Base-by-base conservation (phyloP, 1,140 invertebrate species). In the Scaptomyza pallida region DNA sequence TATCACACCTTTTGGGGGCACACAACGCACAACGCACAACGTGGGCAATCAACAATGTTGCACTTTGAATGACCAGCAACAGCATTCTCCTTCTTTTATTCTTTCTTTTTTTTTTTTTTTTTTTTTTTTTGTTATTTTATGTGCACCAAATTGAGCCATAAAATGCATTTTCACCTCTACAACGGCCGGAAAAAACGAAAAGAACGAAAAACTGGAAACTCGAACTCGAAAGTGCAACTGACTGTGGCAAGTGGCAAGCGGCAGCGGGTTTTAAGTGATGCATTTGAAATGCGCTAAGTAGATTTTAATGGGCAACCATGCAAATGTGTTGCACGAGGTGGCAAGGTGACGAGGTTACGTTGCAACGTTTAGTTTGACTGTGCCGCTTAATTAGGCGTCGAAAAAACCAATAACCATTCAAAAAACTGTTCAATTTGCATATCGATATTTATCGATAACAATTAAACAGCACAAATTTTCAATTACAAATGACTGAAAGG, bases 131-230 rank as follows among this genome's bases (percentile, higher is more conserved):
- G 2, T 21, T 21, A 21, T 88, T 81, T 88, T 88, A 81, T 86
- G 82, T 78, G 73, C 82, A 88, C 78, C 81, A 86, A 86, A 86
- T 86, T 86, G 82, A 86, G 81, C 72, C 82, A 88, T 86, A 86
- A 86, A 86, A 86, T 78, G 62, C 82, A 85, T 86, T 81, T 80
- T 75, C 73, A 85, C 65, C 57, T 81, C 70, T 47, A 30, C 35
- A 44, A 41, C 40, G 9, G 15, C 44, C 64, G 33, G 47, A 17
- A 23, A n/a, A n/a, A n/a, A n/a, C n/a, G 41, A n/a, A 48, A 48
- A 51, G 17, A 4, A 16, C 13, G 26, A 51, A 30, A 13, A 4
- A 35, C n/a, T 33, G 5, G 51, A 10, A 40, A 52, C 33, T 12
- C 13, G 33, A 43, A 56, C 19, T 23, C n/a, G 51, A 51, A 17